phyloP scores from a whole-genome alignment of 2,113 vertebrate species.

The Corythaeola cristata region DNA sequence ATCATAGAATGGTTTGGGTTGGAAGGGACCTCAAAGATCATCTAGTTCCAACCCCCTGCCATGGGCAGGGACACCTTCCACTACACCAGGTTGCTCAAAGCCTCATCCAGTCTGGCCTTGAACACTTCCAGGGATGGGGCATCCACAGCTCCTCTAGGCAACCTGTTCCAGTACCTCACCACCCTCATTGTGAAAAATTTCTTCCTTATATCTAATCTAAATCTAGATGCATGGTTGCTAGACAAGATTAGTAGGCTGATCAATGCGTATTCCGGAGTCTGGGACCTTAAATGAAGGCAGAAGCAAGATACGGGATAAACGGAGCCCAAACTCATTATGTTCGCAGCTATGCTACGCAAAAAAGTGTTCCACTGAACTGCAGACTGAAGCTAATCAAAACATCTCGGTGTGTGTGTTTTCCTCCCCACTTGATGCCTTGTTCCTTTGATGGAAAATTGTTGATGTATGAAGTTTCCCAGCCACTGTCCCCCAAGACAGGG shows the following conservation, averaged over 20 bases:
- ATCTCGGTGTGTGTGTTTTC: neutral
- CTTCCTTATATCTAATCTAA: no score
- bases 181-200: no score
- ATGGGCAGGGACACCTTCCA: no score
- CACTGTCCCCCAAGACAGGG: neutral
- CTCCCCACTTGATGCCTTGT: neutral
- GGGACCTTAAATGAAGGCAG: neutral
- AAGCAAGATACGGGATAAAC: neutral
- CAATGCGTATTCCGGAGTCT: neutral
- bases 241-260: neutral
- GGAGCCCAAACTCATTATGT: neutral
- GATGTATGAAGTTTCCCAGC: neutral
- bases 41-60: no score
- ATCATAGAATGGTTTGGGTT: no score
- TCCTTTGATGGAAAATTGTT: neutral
- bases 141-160: no score
- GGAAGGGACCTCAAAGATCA: no score
- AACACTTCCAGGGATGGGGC: no score
- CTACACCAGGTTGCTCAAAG: no score
- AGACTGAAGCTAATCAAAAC: neutral
- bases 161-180: no score
- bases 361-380: neutral
- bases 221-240: neutral
- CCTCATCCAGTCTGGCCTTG: no score
- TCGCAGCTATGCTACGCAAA: neutral